Percentiles rank a stretch among this genome's conserved stretches.
Evolutionary conservation across 2,888 invertebrate genomes (phyloP).

Genomic region (Philereme vetulata): DNA sequence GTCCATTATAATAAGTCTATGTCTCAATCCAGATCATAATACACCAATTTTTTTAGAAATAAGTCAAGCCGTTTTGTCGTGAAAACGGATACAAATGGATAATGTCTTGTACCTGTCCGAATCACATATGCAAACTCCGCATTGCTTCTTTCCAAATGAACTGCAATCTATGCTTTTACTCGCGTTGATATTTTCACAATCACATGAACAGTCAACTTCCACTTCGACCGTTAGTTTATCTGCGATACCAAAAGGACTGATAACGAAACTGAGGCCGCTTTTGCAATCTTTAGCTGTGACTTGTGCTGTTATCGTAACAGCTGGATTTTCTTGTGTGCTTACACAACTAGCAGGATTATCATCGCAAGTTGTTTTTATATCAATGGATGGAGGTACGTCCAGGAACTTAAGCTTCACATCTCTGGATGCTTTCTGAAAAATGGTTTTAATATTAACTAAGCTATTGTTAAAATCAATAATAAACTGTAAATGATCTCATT

Average conservation of each 20-base stretch:
- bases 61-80: too few relatives aligned
- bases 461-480: too few relatives aligned
- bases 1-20: too few relatives aligned
- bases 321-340: constrained; percentile 18
- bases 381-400: constrained; percentile 7
- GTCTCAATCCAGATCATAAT: too few relatives aligned
- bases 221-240: constrained; percentile 87
- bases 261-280: constrained; percentile 28
- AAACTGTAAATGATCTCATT: too few relatives aligned
- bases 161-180: constrained; percentile 63
- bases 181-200: constrained; percentile 84
- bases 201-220: constrained; percentile 89
- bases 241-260: constrained; percentile 85
- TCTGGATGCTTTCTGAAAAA: constrained; percentile 20
- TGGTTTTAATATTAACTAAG: background rate
- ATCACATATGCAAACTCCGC: constrained; percentile 86
- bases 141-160: constrained; percentile 77
- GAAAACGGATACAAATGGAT: too few relatives aligned
- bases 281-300: constrained; percentile 53
- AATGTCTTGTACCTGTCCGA: constrained; percentile 49
- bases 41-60: too few relatives aligned
- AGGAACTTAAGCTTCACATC: constrained; percentile 5
- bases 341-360: background rate
- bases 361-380: constrained; percentile 16
- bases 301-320: constrained; percentile 46